These are phyloP conservation scores for Conus canariensis DNA, from an alignment of 2,888 invertebrate genomes.

Conservation along the genomic window DNA sequence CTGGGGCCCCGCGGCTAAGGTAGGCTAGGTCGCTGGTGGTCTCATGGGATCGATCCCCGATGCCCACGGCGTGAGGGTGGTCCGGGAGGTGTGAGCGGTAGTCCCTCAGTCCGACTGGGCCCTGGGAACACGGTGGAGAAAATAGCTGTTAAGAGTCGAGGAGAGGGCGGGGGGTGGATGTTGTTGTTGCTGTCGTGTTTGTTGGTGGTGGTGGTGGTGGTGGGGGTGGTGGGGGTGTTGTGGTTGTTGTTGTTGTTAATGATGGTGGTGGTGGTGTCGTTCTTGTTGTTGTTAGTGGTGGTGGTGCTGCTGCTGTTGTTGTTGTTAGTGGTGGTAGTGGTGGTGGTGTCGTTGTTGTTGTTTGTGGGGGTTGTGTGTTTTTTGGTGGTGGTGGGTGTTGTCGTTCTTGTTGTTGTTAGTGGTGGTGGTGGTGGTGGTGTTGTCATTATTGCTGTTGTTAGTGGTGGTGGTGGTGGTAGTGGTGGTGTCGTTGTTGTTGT, in stretches of 20 bases:
- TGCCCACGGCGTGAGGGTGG: constrained; percentile 63
- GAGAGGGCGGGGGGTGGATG: not conserved
- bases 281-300: too few relatives aligned
- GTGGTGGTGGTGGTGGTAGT: too few relatives aligned
- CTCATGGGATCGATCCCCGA: constrained; percentile 61
- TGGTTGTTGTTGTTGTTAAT: not conserved
- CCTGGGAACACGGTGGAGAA: constrained; percentile 52
- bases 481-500: too few relatives aligned
- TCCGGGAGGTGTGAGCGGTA: constrained; percentile 57
- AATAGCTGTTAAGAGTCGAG: not conserved
- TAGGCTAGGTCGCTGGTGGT: constrained; percentile 66
- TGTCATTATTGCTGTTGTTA: too few relatives aligned
- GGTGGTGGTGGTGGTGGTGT: too few relatives aligned
- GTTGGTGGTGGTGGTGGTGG: not conserved
- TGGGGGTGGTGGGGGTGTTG: not conserved
- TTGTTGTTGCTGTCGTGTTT: not conserved
- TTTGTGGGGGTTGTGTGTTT: too few relatives aligned
- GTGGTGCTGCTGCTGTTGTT: too few relatives aligned
- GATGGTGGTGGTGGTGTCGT: too few relatives aligned
- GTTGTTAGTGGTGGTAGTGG: too few relatives aligned
- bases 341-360: too few relatives aligned
- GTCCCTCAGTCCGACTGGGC: constrained; percentile 65
- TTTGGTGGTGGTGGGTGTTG: too few relatives aligned
- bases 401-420: too few relatives aligned
- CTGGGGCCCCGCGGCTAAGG: constrained; percentile 63